Evolutionary conservation across 2,888 invertebrate genomes (phyloP).

Genomic region (Caenorhabditis sp.): DNA sequence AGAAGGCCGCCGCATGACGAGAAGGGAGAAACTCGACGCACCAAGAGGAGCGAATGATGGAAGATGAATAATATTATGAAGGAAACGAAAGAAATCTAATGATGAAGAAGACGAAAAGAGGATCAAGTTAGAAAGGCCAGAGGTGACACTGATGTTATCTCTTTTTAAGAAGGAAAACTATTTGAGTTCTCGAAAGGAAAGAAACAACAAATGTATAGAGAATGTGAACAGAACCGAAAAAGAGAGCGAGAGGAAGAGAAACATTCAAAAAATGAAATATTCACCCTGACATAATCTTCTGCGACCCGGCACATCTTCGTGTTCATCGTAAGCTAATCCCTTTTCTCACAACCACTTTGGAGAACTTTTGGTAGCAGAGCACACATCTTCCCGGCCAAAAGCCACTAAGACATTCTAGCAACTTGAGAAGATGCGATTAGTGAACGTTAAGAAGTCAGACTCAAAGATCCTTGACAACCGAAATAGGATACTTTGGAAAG

Average conservation of each 20-base stretch:
- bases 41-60: conserved; percentile 14
- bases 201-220: too few species aligned
- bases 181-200: too few species aligned
- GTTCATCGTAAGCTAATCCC: conserved; percentile 20
- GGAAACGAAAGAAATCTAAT: conserved; percentile 25
- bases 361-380: conserved; percentile 2
- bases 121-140: not conserved
- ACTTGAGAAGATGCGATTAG: conserved; percentile 31
- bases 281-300: not conserved
- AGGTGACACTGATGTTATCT: not conserved
- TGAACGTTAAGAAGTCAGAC: not conserved
- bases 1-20: conserved; percentile 20
- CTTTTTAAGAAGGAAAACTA: too few species aligned
- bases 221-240: too few species aligned
- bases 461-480: conserved; percentile 33
- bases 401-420: conserved; percentile 3
- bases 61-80: conserved; percentile 47
- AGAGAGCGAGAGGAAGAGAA: not conserved
- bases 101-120: conserved; percentile 11
- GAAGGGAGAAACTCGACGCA: conserved; percentile 23
- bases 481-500: not conserved
- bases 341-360: conserved; percentile 11
- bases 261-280: not conserved
- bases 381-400: conserved; percentile 2
- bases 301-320: not conserved